Percentiles rank a stretch among this genome's conserved stretches.
phyloP scores from a whole-genome alignment of 1,140 invertebrate genomes.

The Meloidogyne chitwoodi region DNA sequence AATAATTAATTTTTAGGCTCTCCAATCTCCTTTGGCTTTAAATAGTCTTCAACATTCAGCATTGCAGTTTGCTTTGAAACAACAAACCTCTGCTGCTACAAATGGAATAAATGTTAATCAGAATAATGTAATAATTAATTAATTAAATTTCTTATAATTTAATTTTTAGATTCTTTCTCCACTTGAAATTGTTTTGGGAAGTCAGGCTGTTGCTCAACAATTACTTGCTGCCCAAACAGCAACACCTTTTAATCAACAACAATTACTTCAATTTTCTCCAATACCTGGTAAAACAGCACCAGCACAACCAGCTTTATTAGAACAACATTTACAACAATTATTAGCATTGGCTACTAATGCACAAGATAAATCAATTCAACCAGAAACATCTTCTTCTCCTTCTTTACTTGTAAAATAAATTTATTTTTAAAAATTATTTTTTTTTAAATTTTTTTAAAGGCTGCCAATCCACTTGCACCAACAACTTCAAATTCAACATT shows the following conservation, averaged over 20 bases:
- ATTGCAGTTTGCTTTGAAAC: not conserved
- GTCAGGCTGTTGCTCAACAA: not conserved
- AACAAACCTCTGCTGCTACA: not conserved
- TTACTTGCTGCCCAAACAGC: not conserved
- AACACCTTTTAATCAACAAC: slow-evolving; percentile 3
- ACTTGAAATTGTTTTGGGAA: not conserved
- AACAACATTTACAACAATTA: slow-evolving; percentile 9
- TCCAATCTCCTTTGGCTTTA: slow-evolving; percentile 4
- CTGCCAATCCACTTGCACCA: not conserved
- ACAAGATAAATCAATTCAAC: not conserved
- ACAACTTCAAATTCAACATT: not conserved
- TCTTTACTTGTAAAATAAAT: not conserved
- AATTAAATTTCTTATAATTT: not conserved
- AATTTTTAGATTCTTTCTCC: not conserved
- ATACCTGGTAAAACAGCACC: not conserved
- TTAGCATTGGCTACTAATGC: slow-evolving; percentile 1
- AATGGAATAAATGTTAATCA: not conserved
- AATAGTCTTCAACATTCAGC: not conserved
- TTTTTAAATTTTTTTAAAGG: not conserved
- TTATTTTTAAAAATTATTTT: not conserved
- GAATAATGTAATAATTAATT: not conserved
- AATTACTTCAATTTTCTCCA: slow-evolving; percentile 14
- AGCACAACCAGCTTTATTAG: not conserved
- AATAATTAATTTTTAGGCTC: slow-evolving; percentile 3
- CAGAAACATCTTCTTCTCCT: not conserved